Evolutionary conservation across 30 jellyfish, hydroid and myxozoan genomes (phyloP).

Genomic region (Cassiopea xamachana): DNA sequence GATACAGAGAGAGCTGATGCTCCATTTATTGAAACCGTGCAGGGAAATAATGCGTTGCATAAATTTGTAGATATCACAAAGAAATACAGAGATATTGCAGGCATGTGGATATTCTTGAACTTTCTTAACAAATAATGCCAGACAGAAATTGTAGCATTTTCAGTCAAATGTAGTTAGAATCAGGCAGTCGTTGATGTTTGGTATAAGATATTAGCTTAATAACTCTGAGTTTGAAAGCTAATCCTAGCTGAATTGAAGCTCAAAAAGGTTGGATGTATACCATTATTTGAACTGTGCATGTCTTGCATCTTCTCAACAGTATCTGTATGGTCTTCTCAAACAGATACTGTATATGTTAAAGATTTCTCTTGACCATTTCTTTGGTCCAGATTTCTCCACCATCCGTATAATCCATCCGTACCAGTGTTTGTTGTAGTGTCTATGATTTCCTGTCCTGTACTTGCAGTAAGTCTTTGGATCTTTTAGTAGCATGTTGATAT

Average conservation of each 20-base stretch:
- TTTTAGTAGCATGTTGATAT: not conserved
- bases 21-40: constrained; percentile 55
- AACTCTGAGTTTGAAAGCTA: too few relatives aligned
- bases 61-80: constrained; percentile 66
- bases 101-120: constrained; percentile 3
- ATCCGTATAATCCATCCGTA: not conserved
- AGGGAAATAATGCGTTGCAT: constrained; percentile 52
- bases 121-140: not conserved
- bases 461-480: not conserved
- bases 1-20: constrained; percentile 38
- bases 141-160: not conserved
- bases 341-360: not conserved
- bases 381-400: too few relatives aligned
- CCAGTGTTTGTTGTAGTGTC: not conserved
- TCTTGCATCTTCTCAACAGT: not conserved
- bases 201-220: too few relatives aligned
- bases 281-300: not conserved
- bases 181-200: not conserved
- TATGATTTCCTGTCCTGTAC: not conserved
- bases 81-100: constrained; percentile 47
- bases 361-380: too few relatives aligned
- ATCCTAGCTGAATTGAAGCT: not conserved
- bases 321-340: not conserved
- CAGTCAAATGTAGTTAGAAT: not conserved
- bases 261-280: not conserved